Evolutionary conservation across 2,888 invertebrate genomes (phyloP).

Genomic region (Spodoptera picta): DNA sequence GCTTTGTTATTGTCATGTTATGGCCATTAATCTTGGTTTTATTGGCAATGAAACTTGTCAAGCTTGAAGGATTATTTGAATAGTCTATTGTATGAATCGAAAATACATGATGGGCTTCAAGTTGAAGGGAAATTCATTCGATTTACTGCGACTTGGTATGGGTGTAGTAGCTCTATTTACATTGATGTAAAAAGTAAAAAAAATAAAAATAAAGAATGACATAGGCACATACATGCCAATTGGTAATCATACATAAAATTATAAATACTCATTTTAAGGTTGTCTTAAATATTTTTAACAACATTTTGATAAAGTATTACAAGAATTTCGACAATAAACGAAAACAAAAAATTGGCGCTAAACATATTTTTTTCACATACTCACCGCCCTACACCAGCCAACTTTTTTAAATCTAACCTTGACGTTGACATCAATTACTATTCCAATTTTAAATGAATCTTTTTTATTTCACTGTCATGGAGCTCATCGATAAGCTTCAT

Average conservation of each 20-base stretch:
- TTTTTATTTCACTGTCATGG: constrained; percentile 37
- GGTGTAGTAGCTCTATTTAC: no score
- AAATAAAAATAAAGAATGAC: no score
- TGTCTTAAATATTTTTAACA: no score
- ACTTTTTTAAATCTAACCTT: constrained; percentile 44
- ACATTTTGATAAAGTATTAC: no score
- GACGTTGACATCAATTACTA: constrained; percentile 31
- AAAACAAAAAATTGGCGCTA: constrained; percentile 11
- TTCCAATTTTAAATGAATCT: constrained; percentile 34
- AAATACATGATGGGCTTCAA: neutral
- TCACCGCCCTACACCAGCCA: constrained; percentile 20
- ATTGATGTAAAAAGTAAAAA: no score
- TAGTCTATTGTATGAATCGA: constrained; percentile 8
- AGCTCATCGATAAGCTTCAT: constrained; percentile 33
- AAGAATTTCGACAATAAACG: neutral
- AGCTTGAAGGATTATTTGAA: constrained; percentile 16
- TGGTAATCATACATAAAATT: no score
- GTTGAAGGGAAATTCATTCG: neutral
- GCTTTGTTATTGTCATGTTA: constrained; percentile 15
- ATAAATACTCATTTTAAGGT: no score
- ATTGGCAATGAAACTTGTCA: constrained; percentile 26
- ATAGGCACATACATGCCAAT: no score
- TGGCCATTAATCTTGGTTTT: constrained; percentile 31
- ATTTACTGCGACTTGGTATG: neutral
- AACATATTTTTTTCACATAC: constrained; percentile 17